Conservation (phyloP, 2,797 vertebrate species). For the Hoplostethus mediterraneus region DNA sequence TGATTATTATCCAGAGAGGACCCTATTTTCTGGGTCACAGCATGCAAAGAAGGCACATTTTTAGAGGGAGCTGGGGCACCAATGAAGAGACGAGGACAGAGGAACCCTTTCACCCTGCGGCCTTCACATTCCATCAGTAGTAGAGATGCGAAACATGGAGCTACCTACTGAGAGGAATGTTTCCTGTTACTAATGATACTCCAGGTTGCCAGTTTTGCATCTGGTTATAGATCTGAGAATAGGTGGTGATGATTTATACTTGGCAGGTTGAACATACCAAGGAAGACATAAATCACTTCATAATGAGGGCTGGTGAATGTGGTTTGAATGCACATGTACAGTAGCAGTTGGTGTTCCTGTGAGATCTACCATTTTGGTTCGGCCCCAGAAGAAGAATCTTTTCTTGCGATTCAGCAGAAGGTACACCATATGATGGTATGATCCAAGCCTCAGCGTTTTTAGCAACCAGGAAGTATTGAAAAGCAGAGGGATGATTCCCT, state of each 20-base stretch:
- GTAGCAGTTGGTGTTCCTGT: background rate
- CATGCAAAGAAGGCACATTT: slow-evolving; percentile 71
- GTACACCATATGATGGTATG: too few species aligned
- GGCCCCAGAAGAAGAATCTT: background rate
- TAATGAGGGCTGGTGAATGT: background rate
- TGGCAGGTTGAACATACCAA: background rate
- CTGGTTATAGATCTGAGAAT: slow-evolving; percentile 25
- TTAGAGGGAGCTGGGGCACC: slow-evolving; percentile 55
- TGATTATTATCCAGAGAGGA: slow-evolving; percentile 73
- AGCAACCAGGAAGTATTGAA: too few species aligned
- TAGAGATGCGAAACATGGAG: slow-evolving; percentile 30
- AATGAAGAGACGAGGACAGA: slow-evolving; percentile 44
- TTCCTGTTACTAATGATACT: slow-evolving; percentile 39
- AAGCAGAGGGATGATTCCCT: too few species aligned
- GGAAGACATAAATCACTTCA: background rate
- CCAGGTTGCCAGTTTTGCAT: slow-evolving; percentile 11
- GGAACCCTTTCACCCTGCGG: slow-evolving; percentile 38
- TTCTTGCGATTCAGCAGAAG: background rate
- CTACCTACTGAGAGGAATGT: slow-evolving; percentile 27
- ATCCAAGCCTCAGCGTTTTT: too few species aligned
- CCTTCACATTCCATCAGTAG: slow-evolving; percentile 44
- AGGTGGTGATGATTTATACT: slow-evolving; percentile 3
- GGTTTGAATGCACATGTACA: background rate
- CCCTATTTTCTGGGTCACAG: slow-evolving; percentile 81
- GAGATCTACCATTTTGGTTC: slow-evolving; percentile 11